These are phyloP conservation scores for Bambusicola thoracicus DNA, from an alignment of 2,113 vertebrate genomes.

Conservation along the genomic window DNA sequence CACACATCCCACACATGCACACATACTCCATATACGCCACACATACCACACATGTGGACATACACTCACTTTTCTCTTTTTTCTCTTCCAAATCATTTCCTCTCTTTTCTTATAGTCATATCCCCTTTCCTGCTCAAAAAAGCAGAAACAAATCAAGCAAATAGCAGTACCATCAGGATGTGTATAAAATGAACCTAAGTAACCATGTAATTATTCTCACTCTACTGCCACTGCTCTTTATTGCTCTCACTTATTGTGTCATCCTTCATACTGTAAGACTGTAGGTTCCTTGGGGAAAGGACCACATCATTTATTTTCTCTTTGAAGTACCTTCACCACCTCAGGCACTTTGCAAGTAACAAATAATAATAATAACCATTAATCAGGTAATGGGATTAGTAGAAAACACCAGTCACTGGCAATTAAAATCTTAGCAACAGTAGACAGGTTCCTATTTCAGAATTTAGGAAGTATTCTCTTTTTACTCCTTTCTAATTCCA, in stretches of 20 bases:
- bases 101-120: not conserved
- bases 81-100: not conserved
- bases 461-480: constrained; percentile 17
- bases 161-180: constrained; percentile 21
- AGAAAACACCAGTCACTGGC: constrained; percentile 9
- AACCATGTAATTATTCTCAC: constrained; percentile 69
- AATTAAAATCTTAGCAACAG: constrained; percentile 51
- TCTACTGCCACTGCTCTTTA: constrained; percentile 18
- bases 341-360: constrained; percentile 52
- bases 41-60: not conserved
- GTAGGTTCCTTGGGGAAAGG: constrained; percentile 53
- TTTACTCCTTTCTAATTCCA: not conserved
- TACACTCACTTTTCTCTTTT: not conserved
- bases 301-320: constrained; percentile 46
- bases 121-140: not conserved
- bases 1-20: not conserved
- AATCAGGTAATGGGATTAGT: constrained; percentile 41
- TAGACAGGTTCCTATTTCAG: not conserved
- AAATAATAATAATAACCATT: constrained; percentile 70
- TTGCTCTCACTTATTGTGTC: constrained; percentile 59
- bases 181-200: constrained; percentile 59
- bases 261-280: constrained; percentile 55
- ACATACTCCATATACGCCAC: too few species aligned
- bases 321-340: constrained; percentile 56
- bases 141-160: constrained; percentile 40